phyloP scores from a whole-genome alignment of 1,140 invertebrate species.

The Drosophila neocordata region DNA sequence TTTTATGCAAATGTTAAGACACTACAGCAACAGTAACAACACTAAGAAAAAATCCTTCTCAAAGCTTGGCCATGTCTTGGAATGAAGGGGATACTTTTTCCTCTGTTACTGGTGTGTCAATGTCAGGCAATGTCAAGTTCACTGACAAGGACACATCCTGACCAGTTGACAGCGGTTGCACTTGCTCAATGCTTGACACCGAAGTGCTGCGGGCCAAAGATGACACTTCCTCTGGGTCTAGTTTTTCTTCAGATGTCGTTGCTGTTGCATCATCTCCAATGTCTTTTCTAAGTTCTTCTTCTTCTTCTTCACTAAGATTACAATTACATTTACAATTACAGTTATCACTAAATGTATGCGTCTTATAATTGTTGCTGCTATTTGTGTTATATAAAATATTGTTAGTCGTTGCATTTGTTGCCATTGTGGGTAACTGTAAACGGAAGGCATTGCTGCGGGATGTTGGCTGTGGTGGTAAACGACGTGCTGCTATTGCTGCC shows the following conservation, averaged over 20 bases:
- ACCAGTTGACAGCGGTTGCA: slow-evolving; percentile 31
- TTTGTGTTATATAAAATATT: slow-evolving; percentile 73
- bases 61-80: slow-evolving; percentile 51
- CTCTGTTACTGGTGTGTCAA: slow-evolving; percentile 39
- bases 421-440: slow-evolving; percentile 60
- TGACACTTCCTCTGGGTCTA: slow-evolving; percentile 29
- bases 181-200: slow-evolving; percentile 75
- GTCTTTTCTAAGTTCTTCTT: slow-evolving; percentile 15
- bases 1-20: slow-evolving; percentile 63
- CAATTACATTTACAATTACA: slow-evolving; percentile 80
- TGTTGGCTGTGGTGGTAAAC: slow-evolving; percentile 1
- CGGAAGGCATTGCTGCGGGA: slow-evolving; percentile 57
- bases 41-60: slow-evolving; percentile 41
- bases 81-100: slow-evolving; percentile 7
- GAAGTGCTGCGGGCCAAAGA: slow-evolving; percentile 69
- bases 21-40: slow-evolving; percentile 43
- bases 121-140: slow-evolving; percentile 77
- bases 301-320: slow-evolving; percentile 57
- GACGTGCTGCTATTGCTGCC: slow-evolving; percentile 28
- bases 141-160: slow-evolving; percentile 53
- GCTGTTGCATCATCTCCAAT: slow-evolving; percentile 34
- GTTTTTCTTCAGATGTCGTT: slow-evolving; percentile 37
- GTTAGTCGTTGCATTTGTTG: slow-evolving; percentile 67
- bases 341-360: slow-evolving; percentile 80
- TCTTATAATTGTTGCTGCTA: slow-evolving; percentile 59